These are phyloP conservation scores for Vultur gryphus DNA, from an alignment of 2,797 vertebrate genomes.

Conservation along the genomic window DNA sequence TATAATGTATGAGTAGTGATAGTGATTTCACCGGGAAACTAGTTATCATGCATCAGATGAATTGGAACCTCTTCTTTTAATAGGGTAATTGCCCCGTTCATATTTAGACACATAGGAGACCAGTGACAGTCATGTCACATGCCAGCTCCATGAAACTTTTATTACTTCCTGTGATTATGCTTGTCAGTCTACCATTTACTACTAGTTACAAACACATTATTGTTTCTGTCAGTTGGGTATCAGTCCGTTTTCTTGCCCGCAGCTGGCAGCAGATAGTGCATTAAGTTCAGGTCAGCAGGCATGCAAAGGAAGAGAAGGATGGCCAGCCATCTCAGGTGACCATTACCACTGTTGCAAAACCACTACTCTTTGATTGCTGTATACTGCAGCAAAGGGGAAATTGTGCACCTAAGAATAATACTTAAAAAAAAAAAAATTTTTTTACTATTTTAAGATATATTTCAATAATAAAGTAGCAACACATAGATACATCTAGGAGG, in stretches of 20 bases:
- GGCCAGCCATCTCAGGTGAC: rapidly evolving
- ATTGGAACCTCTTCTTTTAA: background rate
- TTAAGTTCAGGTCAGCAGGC: background rate
- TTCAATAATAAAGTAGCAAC: background rate
- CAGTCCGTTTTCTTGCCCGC: background rate
- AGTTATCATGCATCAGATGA: background rate
- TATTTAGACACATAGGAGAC: background rate
- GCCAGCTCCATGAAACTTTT: background rate
- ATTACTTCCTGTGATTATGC: constrained; percentile 33
- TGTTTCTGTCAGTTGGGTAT: background rate
- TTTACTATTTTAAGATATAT: background rate
- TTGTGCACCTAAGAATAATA: background rate
- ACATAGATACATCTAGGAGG: background rate
- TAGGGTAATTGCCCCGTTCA: rapidly evolving
- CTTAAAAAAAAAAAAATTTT: background rate
- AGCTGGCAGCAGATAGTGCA: background rate
- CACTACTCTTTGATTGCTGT: background rate
- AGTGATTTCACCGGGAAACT: background rate
- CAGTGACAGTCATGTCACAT: background rate
- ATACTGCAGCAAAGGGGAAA: background rate
- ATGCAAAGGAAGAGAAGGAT: background rate
- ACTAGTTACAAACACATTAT: background rate
- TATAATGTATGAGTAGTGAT: background rate
- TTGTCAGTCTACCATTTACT: background rate
- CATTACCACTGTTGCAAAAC: background rate